These are phyloP conservation scores for Pseudoatta argentina DNA, from an alignment of 1,140 invertebrate species.

Conservation along the genomic window DNA sequence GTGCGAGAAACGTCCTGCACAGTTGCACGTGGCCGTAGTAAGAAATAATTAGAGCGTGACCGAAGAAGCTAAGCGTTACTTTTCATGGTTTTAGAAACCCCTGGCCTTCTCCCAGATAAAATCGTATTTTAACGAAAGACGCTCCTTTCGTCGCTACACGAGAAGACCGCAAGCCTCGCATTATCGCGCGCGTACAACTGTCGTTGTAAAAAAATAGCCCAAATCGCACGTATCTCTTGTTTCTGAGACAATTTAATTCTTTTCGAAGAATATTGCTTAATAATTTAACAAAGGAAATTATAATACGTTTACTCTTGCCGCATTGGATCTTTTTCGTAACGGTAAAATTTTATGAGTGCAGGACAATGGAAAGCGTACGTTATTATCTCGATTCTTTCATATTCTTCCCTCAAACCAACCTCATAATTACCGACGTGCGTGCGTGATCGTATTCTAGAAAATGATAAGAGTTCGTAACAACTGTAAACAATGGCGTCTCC, in stretches of 20 bases:
- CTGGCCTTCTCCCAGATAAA: constrained; percentile 11
- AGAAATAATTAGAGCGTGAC: constrained; percentile 60
- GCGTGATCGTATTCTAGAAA: background rate
- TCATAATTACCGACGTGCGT: constrained; percentile 6
- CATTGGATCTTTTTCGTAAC: background rate
- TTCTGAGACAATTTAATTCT: background rate
- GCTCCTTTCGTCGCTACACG: constrained; percentile 2
- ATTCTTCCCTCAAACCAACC: background rate
- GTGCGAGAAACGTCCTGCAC: background rate
- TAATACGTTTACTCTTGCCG: background rate
- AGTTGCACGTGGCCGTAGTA: constrained; percentile 15
- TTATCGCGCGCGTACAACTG: background rate
- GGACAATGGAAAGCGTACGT: constrained; percentile 21
- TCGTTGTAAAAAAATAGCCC: background rate
- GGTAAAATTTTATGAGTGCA: background rate
- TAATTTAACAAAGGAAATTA: background rate
- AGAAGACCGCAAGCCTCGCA: background rate
- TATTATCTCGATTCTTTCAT: background rate
- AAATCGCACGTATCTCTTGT: background rate
- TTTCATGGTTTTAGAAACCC: constrained; percentile 45
- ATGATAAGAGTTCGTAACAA: background rate
- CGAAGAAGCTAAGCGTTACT: constrained; percentile 51
- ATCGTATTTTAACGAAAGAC: constrained; percentile 14
- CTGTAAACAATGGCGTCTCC: background rate
- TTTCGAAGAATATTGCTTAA: constrained; percentile 14